Evolutionary conservation across 2,113 vertebrate species (phyloP).

Genomic region (Pterocles orientalis): DNA sequence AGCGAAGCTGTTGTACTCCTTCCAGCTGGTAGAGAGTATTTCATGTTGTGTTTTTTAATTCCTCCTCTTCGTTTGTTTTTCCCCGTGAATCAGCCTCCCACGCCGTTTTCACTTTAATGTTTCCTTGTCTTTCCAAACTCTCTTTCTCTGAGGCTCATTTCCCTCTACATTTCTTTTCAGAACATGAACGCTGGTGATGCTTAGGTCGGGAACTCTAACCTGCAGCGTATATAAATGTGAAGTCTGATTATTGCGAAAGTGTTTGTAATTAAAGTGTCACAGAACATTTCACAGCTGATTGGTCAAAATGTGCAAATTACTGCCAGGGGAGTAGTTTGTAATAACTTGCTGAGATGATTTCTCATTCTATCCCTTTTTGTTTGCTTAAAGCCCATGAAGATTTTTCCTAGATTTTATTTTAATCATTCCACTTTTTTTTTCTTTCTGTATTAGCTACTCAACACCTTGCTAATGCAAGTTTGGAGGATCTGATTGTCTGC

Average conservation of each 20-base stretch:
- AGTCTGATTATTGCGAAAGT: neutral
- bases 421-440: neutral
- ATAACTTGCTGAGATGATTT: neutral
- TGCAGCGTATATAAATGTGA: neutral
- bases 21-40: neutral
- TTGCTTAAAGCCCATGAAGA: neutral
- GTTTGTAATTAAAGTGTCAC: neutral
- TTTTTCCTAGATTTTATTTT: neutral
- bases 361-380: neutral
- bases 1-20: neutral
- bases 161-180: neutral
- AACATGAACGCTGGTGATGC: fast-evolving
- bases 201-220: neutral
- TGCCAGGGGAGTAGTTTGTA: neutral
- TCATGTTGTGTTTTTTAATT: neutral
- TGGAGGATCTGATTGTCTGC: neutral
- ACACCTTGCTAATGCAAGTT: neutral
- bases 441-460: neutral
- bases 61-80: neutral
- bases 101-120: neutral
- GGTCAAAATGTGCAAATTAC: neutral
- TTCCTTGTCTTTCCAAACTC: neutral
- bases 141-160: neutral
- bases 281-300: slow-evolving; percentile 18
- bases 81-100: neutral